Conservation (phyloP, 2,113 vertebrate genomes). For the Hyla sarda region DNA sequence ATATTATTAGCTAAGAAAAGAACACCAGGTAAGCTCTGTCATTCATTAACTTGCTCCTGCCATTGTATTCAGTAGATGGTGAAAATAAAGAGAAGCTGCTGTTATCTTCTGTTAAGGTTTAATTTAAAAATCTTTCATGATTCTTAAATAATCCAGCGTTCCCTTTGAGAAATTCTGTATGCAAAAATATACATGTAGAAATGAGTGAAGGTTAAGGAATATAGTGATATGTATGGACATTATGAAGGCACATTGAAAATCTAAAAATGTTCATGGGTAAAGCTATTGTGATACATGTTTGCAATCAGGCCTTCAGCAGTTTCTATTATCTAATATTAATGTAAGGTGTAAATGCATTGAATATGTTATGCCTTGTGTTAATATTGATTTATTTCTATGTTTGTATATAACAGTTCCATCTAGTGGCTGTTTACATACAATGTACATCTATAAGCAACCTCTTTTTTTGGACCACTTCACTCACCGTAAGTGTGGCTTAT, state of each 20-base stretch:
- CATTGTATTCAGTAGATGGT: slow-evolving; percentile 45
- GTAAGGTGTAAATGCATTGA: no score
- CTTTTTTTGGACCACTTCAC: no score
- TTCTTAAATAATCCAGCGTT: slow-evolving; percentile 48
- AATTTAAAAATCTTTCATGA: slow-evolving; percentile 43
- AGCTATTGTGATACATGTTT: no score
- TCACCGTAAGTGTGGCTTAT: no score
- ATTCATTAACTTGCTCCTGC: slow-evolving; percentile 51
- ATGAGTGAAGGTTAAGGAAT: background rate
- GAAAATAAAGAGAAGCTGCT: slow-evolving; percentile 33
- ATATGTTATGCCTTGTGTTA: no score
- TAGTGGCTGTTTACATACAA: no score
- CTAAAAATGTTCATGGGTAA: background rate
- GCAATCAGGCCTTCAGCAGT: no score
- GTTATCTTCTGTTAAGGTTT: slow-evolving; percentile 36
- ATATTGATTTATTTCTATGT: no score
- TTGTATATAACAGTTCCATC: no score
- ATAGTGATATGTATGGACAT: slow-evolving; percentile 23
- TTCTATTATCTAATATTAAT: no score
- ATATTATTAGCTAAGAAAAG: slow-evolving; percentile 17
- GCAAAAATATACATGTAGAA: slow-evolving; percentile 15
- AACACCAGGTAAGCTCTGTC: slow-evolving; percentile 43
- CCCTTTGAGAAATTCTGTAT: slow-evolving; percentile 37
- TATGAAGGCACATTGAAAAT: background rate
- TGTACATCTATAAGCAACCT: no score